Evolutionary conservation across 2,113 vertebrate genomes (phyloP).

Genomic region (Esox niger): DNA sequence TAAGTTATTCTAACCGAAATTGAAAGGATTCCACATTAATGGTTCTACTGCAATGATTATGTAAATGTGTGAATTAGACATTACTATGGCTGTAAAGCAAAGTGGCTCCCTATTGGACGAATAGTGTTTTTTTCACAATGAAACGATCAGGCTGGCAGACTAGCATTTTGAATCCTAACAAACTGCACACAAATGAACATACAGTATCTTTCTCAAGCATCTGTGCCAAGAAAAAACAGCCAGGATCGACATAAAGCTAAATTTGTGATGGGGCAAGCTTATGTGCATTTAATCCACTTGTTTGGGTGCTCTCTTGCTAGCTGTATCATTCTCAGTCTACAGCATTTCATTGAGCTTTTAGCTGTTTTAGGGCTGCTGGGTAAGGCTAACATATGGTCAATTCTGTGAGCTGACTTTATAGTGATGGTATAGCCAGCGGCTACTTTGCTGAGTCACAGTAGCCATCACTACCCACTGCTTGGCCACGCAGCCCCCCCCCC

Average conservation of each 20-base stretch:
- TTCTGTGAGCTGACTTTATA: background rate
- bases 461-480: slow-evolving; percentile 9
- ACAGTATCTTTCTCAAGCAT: background rate
- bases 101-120: too few relatives aligned
- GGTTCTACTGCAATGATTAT: background rate
- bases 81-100: background rate
- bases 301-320: background rate
- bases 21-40: too few relatives aligned
- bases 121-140: too few relatives aligned
- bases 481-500: slow-evolving; percentile 12
- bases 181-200: background rate
- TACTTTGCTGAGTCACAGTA: slow-evolving; percentile 33
- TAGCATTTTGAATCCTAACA: background rate
- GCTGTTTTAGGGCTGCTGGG: background rate
- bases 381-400: slow-evolving; percentile 3
- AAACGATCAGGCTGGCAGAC: too few relatives aligned
- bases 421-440: slow-evolving; percentile 13
- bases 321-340: background rate
- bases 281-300: background rate
- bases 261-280: background rate
- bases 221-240: background rate
- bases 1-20: too few relatives aligned
- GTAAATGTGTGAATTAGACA: background rate
- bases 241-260: background rate
- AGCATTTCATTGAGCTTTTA: background rate